Evolutionary conservation across 2,113 vertebrate species (phyloP).

Genomic region (Psophia crepitans): DNA sequence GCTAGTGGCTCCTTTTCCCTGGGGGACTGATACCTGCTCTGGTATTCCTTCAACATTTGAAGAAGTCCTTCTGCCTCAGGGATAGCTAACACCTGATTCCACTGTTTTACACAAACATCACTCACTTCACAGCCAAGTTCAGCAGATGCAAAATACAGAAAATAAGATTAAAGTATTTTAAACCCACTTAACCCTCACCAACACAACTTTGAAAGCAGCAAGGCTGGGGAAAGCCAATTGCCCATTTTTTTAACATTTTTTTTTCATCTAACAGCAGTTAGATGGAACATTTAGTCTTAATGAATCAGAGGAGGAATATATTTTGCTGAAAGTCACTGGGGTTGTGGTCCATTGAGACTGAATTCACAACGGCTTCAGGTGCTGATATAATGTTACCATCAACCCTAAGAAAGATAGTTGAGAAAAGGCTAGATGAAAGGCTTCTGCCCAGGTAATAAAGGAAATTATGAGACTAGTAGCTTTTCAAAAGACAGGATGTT

Average conservation of each 20-base stretch:
- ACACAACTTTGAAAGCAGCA: background rate
- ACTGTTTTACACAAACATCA: rapidly evolving
- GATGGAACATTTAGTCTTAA: background rate
- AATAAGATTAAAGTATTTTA: background rate
- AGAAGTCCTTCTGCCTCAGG: background rate
- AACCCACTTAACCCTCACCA: background rate
- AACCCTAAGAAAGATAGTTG: background rate
- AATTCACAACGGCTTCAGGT: background rate
- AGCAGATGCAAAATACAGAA: background rate
- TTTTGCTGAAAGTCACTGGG: background rate
- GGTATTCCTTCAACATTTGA: background rate
- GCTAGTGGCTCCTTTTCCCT: background rate
- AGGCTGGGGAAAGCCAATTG: background rate
- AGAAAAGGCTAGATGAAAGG: background rate
- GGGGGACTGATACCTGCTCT: too few species aligned
- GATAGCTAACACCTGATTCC: rapidly evolving
- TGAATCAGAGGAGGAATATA: background rate
- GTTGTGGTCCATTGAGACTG: background rate
- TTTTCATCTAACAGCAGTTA: background rate
- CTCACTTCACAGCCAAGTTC: background rate
- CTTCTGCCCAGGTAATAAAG: background rate
- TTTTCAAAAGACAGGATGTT: background rate
- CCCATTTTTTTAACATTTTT: background rate
- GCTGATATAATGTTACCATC: background rate
- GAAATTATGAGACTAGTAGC: background rate